Evolutionary conservation across 1,140 invertebrate species (phyloP), one percentile per base, ranked within the genome.

Genomic region (Goniozus legneri): DNA sequence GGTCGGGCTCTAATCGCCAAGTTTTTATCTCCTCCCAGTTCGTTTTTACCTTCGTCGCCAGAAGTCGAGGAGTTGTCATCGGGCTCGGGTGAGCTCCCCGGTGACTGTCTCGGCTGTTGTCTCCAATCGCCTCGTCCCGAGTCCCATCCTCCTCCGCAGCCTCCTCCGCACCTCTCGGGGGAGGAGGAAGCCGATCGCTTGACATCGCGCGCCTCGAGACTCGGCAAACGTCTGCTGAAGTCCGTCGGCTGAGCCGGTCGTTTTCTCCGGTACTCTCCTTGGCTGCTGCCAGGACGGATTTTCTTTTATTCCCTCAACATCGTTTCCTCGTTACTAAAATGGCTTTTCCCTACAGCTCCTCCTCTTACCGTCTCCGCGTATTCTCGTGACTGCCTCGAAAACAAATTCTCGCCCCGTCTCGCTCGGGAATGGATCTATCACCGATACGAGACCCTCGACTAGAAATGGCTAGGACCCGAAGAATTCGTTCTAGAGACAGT

Each of bases 21-120:
- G 37, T 3, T 14, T 24, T 22, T 21, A 14, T 24, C 14, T 39
- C 30, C 37, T 27, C 19, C 19, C 16, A 22, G 37, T 22, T 39
- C 24, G 38, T 36, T 41, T 40, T 45, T 73, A 76, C 73, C 73
- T 76, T 76, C 73, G 58, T 76, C 73, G 56, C 71, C 69, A 50
- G 73, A 75, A 54, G 69, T 69, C 40, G 73, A 75, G 49, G 71
- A 72, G 55, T 58, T 60, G 57, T 73, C 69, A 41, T 75, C 72
- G 48, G 64, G 65, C 52, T 74, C 73, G 46, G 70, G 64, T 46
- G 70, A 73, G 30, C 63, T 70, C 21, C 59, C 63, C 37, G 65
- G 58, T 13, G 62, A 68, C 24, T 55, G 52, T 47, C 47, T 58
- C 4, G 24, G 10, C n/a, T 56, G 41, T 44, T 37, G 48, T 36